phyloP scores from a whole-genome alignment of 2,888 invertebrate species.

The Euzophera pinguis region DNA sequence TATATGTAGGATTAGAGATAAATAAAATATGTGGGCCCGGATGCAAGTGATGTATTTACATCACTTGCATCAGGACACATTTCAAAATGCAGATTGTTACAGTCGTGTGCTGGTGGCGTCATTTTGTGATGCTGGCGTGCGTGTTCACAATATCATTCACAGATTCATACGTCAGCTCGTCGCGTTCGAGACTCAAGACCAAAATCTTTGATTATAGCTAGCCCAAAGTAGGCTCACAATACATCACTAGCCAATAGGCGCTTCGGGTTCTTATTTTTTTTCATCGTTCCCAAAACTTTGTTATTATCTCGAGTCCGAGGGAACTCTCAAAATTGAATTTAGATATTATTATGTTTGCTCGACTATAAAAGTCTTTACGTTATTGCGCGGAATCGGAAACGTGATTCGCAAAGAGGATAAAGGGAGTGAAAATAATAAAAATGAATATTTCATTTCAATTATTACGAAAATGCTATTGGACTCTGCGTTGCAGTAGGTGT shows the following conservation, averaged over 20 bases:
- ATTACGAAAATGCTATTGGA: background rate
- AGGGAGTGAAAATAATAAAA: conserved; percentile 12
- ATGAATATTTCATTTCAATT: background rate
- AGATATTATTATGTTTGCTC: conserved; percentile 29
- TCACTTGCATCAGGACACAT: too few species aligned
- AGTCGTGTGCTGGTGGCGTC: too few species aligned
- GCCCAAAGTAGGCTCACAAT: background rate
- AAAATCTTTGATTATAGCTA: background rate
- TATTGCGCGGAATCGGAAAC: conserved; percentile 21
- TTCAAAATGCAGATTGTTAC: too few species aligned
- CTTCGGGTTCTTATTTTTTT: conserved; percentile 7
- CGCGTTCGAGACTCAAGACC: too few species aligned
- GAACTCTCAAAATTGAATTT: conserved; percentile 27
- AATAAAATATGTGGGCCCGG: too few species aligned
- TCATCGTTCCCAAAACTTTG: conserved; percentile 20
- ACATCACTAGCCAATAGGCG: conserved; percentile 1
- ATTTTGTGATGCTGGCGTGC: too few species aligned
- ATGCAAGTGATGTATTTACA: too few species aligned
- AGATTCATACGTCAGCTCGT: too few species aligned
- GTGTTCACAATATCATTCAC: too few species aligned
- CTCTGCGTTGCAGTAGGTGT: background rate
- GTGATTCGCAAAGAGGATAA: conserved; percentile 13
- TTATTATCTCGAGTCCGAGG: conserved; percentile 23
- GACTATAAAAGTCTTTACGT: conserved; percentile 27
- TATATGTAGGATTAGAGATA: too few species aligned